A percentile compares a stretch with the other conserved stretches of the same genome.
Evolutionary conservation across 2,888 invertebrate genomes (phyloP).

Genomic region (Agrenia bidenticulata): DNA sequence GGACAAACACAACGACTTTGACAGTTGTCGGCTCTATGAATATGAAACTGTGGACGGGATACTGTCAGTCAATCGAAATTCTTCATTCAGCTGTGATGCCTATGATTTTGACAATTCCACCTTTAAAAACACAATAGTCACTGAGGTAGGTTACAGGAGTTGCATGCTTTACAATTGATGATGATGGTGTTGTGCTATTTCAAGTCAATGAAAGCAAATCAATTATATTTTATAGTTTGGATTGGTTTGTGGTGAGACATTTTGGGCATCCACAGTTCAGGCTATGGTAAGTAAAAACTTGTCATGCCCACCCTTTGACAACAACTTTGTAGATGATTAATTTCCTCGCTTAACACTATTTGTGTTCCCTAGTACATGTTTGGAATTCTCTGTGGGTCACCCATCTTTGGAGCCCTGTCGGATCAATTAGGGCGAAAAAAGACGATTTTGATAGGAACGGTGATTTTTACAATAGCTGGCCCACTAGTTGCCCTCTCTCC

Average conservation of each 20-base stretch:
- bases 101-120: slow-evolving; percentile 47
- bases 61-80: slow-evolving; percentile 13
- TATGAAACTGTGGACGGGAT: slow-evolving; percentile 21
- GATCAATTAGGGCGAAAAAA: slow-evolving; percentile 45
- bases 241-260: slow-evolving; percentile 35
- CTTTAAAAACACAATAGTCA: slow-evolving; percentile 47
- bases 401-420: slow-evolving; percentile 47
- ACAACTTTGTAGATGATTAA: too few relatives aligned
- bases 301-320: too few relatives aligned
- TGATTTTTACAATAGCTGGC: slow-evolving; percentile 42
- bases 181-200: too few relatives aligned
- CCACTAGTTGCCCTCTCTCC: slow-evolving; percentile 39
- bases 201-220: too few relatives aligned
- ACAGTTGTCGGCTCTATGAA: slow-evolving; percentile 22
- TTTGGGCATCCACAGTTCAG: slow-evolving; percentile 41
- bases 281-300: slow-evolving; percentile 22
- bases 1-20: slow-evolving; percentile 19
- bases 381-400: slow-evolving; percentile 46
- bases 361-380: slow-evolving; percentile 42
- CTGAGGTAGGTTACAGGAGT: slow-evolving; percentile 17
- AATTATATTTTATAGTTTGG: slow-evolving; percentile 34
- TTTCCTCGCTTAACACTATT: background rate
- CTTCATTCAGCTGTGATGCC: slow-evolving; percentile 7
- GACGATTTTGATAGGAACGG: slow-evolving; percentile 33
- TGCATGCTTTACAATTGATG: too few relatives aligned